Evolutionary conservation across 2,113 vertebrate genomes (phyloP), one percentile per base, ranked within the genome.

Genomic region (Gallinago media): DNA sequence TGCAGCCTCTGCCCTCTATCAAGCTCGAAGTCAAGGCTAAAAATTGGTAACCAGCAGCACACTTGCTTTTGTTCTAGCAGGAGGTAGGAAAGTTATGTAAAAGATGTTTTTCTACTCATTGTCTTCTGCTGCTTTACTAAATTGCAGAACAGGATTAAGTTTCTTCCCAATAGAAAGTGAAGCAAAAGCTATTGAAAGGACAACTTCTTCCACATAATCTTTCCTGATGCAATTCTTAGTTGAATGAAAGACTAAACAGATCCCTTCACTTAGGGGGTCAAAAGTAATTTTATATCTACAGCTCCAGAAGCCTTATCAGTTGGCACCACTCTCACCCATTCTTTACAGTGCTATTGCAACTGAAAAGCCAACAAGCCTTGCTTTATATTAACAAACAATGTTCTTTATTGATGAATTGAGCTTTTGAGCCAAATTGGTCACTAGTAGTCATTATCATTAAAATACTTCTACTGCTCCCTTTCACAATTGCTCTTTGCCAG

Each of bases 341-440:
- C 79, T 71, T 68, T 29, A 25, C 34, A 22, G n/a, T 79, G n/a
- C 62, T 82, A 83, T 7, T 93, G 17, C 71, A 96, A 67, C 42
- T 52, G 38, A 59, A 92, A 83, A 92, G 52, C 46, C 68, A 91
- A 89, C 90, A 94, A 93, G 72, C 68, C 42, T 90, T 11, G 16
- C 91, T 93, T 96, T 95, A 38, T 93, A 62, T 67, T 66, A 76
- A 75, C 47, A 74, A 88, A 95, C 82, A 92, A 52, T 25, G 44
- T 38, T 55, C 75, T 82, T 78, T 31, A 85, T 9, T 75, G 72
- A 72, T 20, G 38, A 86, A 78, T 49, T 49, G 12, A 90, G 49
- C 65, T 78, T 76, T 52, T 81, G 73, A 93, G 82, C 40, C 59
- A 74, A 83, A 81, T 3, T 50, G 26, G 55, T 83, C 58, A 52